These are phyloP conservation scores for Caenorhabditis inopinata DNA, from an alignment of 1,140 invertebrate genomes.

Conservation along the genomic window DNA sequence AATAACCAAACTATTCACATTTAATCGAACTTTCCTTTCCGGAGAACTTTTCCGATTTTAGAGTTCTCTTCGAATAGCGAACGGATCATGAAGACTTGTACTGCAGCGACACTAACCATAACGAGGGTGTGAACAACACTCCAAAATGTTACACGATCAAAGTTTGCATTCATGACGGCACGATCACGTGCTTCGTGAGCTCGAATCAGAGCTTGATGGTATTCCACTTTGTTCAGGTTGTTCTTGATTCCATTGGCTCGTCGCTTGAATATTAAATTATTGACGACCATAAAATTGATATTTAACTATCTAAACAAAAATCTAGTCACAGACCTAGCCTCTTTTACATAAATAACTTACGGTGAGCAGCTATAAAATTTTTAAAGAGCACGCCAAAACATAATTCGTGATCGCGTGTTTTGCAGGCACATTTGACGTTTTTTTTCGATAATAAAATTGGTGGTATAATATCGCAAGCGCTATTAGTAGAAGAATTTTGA, in stretches of 20 bases:
- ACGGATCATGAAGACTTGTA: conserved; percentile 59
- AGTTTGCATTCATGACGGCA: conserved; percentile 66
- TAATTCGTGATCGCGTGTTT: no score
- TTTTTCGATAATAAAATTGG: no score
- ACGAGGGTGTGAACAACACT: conserved; percentile 66
- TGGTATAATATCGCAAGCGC: no score
- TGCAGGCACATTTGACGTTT: no score
- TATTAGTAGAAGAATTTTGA: no score
- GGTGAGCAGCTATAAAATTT: no score
- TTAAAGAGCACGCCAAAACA: no score
- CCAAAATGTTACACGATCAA: conserved; percentile 67
- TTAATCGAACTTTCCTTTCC: conserved; percentile 31
- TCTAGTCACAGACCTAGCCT: no score
- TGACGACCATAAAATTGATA: no score
- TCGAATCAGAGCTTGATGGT: conserved; percentile 66
- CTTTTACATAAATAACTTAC: no score
- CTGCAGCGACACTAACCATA: conserved; percentile 67
- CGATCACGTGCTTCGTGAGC: conserved; percentile 67
- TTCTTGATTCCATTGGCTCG: conserved; percentile 64
- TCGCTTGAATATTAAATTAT: not conserved
- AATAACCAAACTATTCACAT: not conserved
- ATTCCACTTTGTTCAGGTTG: conserved; percentile 66
- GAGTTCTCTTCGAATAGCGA: conserved; percentile 49
- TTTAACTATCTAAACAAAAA: no score
- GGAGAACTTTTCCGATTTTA: conserved; percentile 43